Evolutionary conservation across 2,888 invertebrate species (phyloP), one percentile per base, ranked within the genome.

Genomic region (Rhyacophila evoluta): DNA sequence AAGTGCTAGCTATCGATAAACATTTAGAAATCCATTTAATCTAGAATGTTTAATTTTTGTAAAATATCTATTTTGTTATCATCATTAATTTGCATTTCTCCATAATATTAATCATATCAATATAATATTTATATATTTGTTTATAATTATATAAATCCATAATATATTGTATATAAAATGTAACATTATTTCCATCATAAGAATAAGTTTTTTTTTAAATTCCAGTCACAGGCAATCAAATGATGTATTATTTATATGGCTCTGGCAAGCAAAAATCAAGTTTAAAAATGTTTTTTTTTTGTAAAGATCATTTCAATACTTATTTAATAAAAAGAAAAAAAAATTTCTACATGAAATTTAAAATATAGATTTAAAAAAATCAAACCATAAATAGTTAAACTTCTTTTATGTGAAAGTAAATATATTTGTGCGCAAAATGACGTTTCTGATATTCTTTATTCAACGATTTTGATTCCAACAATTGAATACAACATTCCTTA

Each of bases 61-160:
- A 74, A 74, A 74, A 74, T 74, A 68, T 68, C 68, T 74, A 68
- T 74, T 74, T 74, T 74, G 10, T 38, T 68, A 55, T 55, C 55
- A 55, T 55, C 39, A 28, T 74, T 29, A 29, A 28, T 67, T 67
- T 41, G 25, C 33, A 55, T 33, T 19, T 28, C 27, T 67, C 11
- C 55, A 27, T 15, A 28, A 41, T 28, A 73, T 37, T 28, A 37
- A 39, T 75, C n/a, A 69, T 25, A 39, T 75, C 69, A 39, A 72
- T 76, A 76, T 76, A 72, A 71, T 33, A 33, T 76, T 55, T 76
- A 76, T 72, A 76, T 71, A 75, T 41, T 29, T 76, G 25, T 91
- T 72, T 73, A 73, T 72, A 68, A 68, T 79, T 39, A 33, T 37
- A 41, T 72, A 67, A 55, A 72, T 75, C 38, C 68, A 75, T 75